Base-by-base conservation (phyloP, 2,113 vertebrate genomes). In the Telmatochromis sp. region DNA sequence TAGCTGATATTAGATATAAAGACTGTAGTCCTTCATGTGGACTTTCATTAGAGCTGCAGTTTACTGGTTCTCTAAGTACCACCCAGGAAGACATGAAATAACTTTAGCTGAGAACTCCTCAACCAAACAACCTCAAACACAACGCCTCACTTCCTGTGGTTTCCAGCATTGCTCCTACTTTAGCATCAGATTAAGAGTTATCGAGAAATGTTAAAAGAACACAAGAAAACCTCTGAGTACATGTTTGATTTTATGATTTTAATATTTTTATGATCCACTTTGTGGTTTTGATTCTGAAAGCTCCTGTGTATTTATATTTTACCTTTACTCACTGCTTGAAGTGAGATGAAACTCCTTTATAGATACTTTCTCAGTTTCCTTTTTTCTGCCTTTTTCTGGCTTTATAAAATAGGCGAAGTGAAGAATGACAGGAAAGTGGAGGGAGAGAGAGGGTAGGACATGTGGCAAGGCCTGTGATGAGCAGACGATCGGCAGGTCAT, bases 361-460 rank as follows among this genome's bases (percentile, higher is more conserved):
- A 40, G 0, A 0, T 68, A 68, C 35, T 23, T 23, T 14, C 63
- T 6, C 11, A 0, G 15, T 0, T 33, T 33, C 2, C 1, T 35
- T 63, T 33, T 35, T 19, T 7, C 14, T 31, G 31, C 58, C 58
- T 63, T 63, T 53, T 33, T 63, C 31, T 63, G 31, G 17, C 31
- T 35, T 63, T 12, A 63, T 33, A 31, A 60, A 31, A 60, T 58
- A 58, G 26, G 55, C 0, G 8, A 58, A 58, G 57, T 0, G 14
- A 58, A 58, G 7, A 17, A 3, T 58, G 5, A 58, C 26, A 58
- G 0, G 26, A 28, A 58, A 58, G 55, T 28, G 55, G 55, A 58
- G 8, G 1, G 26, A 60, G 57, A 6, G 57, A 60, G 57, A 31
- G 8, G 1, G 13, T 58, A 6, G 0, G 55, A 58, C 26, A 6